Percentiles rank a stretch among this genome's conserved stretches.
These are phyloP conservation scores for Melierax canorus DNA, from an alignment of 2,113 vertebrate genomes.

Conservation along the genomic window DNA sequence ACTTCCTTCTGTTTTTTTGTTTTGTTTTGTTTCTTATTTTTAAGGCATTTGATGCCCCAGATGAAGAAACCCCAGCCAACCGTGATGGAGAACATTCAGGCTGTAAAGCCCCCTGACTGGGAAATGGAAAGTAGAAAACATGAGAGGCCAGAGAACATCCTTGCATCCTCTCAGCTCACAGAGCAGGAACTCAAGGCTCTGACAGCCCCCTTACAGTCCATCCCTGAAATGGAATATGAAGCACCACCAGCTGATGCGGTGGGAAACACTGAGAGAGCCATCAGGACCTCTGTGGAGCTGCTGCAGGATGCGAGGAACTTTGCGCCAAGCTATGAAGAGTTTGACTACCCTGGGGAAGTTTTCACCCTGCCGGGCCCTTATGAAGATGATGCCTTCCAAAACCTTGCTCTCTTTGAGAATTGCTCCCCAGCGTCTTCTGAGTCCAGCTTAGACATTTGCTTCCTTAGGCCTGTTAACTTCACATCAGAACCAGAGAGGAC, in stretches of 20 bases:
- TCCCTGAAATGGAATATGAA: slow-evolving; percentile 84
- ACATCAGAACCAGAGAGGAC: slow-evolving; percentile 78
- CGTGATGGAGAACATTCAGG: slow-evolving; percentile 83
- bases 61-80: slow-evolving; percentile 82
- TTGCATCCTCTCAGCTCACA: slow-evolving; percentile 73
- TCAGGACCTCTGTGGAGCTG: slow-evolving; percentile 75
- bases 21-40: slow-evolving; percentile 19
- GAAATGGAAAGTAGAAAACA: slow-evolving; percentile 78
- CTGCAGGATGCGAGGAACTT: slow-evolving; percentile 72
- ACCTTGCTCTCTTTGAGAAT: slow-evolving; percentile 80
- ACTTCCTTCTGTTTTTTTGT: not conserved
- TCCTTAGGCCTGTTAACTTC: slow-evolving; percentile 85
- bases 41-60: slow-evolving; percentile 81
- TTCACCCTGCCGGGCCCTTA: slow-evolving; percentile 78
- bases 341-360: slow-evolving; percentile 76
- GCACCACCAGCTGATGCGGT: slow-evolving; percentile 57
- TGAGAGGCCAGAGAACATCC: slow-evolving; percentile 75
- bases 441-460: slow-evolving; percentile 94
- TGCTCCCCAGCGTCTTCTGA: slow-evolving; percentile 89
- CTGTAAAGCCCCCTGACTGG: slow-evolving; percentile 82
- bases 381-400: slow-evolving; percentile 81
- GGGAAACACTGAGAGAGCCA: slow-evolving; percentile 66
- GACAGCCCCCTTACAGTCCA: slow-evolving; percentile 79
- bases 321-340: slow-evolving; percentile 77
- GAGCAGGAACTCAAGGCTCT: slow-evolving; percentile 78